Percentiles rank a stretch among this genome's conserved stretches.
Evolutionary conservation across 2,888 invertebrate genomes (phyloP).

Genomic region (Lycia hirtaria): DNA sequence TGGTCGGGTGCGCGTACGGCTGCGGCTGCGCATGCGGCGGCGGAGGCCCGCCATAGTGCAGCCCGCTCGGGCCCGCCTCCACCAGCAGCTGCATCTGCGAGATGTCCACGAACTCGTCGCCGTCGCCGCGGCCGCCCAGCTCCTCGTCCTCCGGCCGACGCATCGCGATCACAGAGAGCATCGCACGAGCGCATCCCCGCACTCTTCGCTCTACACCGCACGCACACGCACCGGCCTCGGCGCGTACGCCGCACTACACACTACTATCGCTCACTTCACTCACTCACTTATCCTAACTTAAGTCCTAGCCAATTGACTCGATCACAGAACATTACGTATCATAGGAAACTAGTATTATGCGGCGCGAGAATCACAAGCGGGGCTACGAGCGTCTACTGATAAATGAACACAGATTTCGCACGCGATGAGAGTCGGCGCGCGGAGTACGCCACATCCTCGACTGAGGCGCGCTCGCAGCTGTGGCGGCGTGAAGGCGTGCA

Average conservation of each 20-base stretch:
- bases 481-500: constrained; percentile 70
- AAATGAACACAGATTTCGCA: constrained; percentile 83
- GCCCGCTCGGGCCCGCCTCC: constrained; percentile 84
- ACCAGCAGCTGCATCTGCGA: constrained; percentile 92
- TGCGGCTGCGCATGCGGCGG: constrained; percentile 79
- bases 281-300: constrained; percentile 66
- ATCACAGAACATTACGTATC: constrained; percentile 77
- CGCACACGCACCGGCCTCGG: constrained; percentile 59
- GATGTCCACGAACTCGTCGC: constrained; percentile 93
- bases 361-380: constrained; percentile 65
- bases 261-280: constrained; percentile 29
- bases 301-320: constrained; percentile 71
- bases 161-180: constrained; percentile 89
- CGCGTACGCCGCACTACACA: constrained; percentile 50
- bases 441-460: constrained; percentile 84
- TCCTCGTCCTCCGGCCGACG: constrained; percentile 90
- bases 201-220: constrained; percentile 68
- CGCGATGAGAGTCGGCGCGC: constrained; percentile 77
- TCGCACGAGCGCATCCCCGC: constrained; percentile 82
- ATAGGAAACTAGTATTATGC: constrained; percentile 63
- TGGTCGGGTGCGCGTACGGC: constrained; percentile 71
- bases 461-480: constrained; percentile 82
- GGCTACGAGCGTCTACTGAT: constrained; percentile 71
- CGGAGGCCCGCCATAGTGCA: constrained; percentile 78
- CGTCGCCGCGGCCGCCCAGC: constrained; percentile 79